Percentiles rank a stretch among this genome's conserved stretches.
Conservation (phyloP, 2,797 vertebrate species). For the Scyliorhinus canicula region DNA sequence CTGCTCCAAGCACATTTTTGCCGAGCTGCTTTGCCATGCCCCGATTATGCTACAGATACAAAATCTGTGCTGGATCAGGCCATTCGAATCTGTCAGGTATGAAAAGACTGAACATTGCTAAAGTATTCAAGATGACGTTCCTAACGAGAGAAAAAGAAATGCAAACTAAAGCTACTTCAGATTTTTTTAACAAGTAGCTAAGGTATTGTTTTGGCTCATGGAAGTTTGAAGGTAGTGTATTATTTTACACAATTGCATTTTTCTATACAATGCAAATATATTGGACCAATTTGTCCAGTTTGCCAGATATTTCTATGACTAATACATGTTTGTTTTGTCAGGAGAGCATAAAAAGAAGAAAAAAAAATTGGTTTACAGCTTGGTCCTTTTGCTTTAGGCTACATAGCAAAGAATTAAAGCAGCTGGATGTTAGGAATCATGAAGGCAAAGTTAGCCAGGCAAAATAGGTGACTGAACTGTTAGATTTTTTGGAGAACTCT, state of each 20-base stretch:
- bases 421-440: neutral
- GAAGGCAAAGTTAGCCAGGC: neutral
- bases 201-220: neutral
- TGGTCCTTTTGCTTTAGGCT: neutral
- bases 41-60: constrained; percentile 87
- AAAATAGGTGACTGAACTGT: neutral
- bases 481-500: neutral
- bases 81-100: constrained; percentile 90
- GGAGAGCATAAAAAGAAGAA: neutral
- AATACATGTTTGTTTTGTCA: neutral
- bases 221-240: neutral
- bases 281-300: neutral
- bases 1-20: constrained; percentile 92
- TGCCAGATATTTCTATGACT: neutral
- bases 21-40: constrained; percentile 76
- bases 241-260: neutral
- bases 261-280: neutral
- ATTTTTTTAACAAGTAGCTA: neutral
- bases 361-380: neutral
- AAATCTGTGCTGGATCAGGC: constrained; percentile 93
- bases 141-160: neutral
- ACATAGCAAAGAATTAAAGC: neutral
- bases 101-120: neutral
- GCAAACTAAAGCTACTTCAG: neutral
- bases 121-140: constrained; percentile 35